These are phyloP conservation scores for Grapholita molesta DNA, from an alignment of 1,140 invertebrate genomes.

Conservation along the genomic window DNA sequence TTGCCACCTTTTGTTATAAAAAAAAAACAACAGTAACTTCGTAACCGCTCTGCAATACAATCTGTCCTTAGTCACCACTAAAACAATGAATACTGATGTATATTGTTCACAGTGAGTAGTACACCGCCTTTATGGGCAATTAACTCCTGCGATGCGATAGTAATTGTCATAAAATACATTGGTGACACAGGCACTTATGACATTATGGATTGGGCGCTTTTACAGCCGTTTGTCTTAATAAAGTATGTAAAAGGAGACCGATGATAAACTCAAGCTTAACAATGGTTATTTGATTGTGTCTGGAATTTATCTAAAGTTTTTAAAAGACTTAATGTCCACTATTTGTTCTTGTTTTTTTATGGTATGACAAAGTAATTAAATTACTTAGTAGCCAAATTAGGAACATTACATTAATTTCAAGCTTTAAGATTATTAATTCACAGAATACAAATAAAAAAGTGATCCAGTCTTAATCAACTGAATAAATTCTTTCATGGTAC, in stretches of 20 bases:
- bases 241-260: slow-evolving; percentile 32
- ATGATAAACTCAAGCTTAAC: slow-evolving; percentile 20
- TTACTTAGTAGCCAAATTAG: too few relatives aligned
- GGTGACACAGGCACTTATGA: slow-evolving; percentile 25
- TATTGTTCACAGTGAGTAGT: background rate
- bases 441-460: too few relatives aligned
- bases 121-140: background rate
- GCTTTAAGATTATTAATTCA: too few relatives aligned
- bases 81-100: background rate
- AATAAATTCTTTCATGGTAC: too few relatives aligned
- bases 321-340: too few relatives aligned
- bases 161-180: background rate
- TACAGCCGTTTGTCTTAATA: slow-evolving; percentile 40
- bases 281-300: slow-evolving; percentile 38
- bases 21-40: too few relatives aligned
- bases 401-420: too few relatives aligned
- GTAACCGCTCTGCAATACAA: too few relatives aligned
- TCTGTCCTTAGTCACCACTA: background rate
- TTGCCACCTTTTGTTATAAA: too few relatives aligned
- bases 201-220: slow-evolving; percentile 36
- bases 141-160: background rate
- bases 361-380: too few relatives aligned
- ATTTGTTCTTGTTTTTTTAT: too few relatives aligned
- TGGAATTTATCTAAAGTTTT: slow-evolving; percentile 40
- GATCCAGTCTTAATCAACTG: too few relatives aligned